phyloP scores from a whole-genome alignment of 1,140 invertebrate species.

The Euwallacea similis region DNA sequence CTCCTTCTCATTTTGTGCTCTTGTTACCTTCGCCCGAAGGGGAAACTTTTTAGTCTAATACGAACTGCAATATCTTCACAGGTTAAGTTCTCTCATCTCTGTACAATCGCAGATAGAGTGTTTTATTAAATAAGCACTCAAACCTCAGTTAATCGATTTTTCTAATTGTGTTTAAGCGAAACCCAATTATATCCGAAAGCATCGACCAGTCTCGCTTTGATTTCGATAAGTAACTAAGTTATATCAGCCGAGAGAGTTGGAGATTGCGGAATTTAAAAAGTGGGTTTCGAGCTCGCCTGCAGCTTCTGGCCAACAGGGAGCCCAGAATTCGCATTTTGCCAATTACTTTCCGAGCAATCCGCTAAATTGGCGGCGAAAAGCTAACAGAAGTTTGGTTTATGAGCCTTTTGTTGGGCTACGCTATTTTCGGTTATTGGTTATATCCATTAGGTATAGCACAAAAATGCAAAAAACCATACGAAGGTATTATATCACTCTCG shows the following conservation, averaged over 20 bases:
- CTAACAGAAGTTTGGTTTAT: background rate
- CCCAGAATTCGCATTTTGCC: conserved; percentile 32
- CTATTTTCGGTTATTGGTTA: no score
- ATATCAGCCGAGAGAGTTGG: conserved; percentile 24
- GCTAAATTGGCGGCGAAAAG: conserved; percentile 37
- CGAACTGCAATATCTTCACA: no score
- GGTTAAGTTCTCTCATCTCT: no score
- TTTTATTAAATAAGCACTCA: no score
- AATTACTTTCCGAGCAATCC: conserved; percentile 43
- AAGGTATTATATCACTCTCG: no score
- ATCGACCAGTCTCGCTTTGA: conserved; percentile 8
- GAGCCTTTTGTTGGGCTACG: no score
- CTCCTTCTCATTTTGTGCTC: background rate
- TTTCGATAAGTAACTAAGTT: conserved; percentile 23
- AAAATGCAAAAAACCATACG: no score
- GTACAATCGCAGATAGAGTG: no score
- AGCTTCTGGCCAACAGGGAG: conserved; percentile 30
- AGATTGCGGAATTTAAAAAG: conserved; percentile 31
- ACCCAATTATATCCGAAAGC: conserved; percentile 25
- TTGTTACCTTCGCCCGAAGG: background rate
- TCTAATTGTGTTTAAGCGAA: conserved; percentile 11
- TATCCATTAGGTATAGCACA: no score
- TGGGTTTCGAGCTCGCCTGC: conserved; percentile 33
- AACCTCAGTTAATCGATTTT: background rate
- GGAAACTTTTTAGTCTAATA: no score